A percentile compares a stretch with the other conserved stretches of the same genome.
These are phyloP conservation scores for Gryllus longicercus DNA, from an alignment of 2,888 invertebrate species.

Conservation along the genomic window DNA sequence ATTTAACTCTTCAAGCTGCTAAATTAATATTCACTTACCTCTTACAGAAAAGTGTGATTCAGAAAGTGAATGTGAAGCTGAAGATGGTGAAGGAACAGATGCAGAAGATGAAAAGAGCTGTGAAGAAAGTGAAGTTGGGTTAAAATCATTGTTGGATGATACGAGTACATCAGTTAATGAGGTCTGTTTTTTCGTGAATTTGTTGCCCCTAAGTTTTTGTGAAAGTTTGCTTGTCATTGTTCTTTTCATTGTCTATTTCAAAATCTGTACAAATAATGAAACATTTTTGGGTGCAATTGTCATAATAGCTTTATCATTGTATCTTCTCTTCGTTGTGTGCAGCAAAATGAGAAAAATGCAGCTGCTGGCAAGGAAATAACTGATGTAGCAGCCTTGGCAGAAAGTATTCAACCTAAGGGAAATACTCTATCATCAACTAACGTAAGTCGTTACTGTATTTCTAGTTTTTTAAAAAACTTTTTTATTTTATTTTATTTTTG, in stretches of 20 bases:
- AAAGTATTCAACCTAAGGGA: slow-evolving; percentile 96
- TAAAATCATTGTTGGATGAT: slow-evolving; percentile 58
- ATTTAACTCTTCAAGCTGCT: too few species aligned
- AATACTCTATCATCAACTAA: slow-evolving; percentile 92
- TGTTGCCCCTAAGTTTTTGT: too few species aligned
- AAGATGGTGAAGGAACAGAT: slow-evolving; percentile 44
- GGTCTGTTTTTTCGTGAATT: slow-evolving; percentile 18
- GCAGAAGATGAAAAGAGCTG: slow-evolving; percentile 48
- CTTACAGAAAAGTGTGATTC: slow-evolving; percentile 38
- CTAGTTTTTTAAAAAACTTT: too few species aligned
- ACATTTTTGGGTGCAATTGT: too few species aligned
- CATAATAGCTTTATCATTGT: too few species aligned
- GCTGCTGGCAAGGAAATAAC: slow-evolving; percentile 72
- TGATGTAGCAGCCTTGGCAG: slow-evolving; percentile 89
- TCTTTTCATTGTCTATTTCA: too few species aligned
- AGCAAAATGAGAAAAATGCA: slow-evolving; percentile 49
- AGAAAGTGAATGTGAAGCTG: slow-evolving; percentile 40
- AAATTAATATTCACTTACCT: too few species aligned
- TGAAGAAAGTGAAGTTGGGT: slow-evolving; percentile 52
- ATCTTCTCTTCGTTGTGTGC: not conserved
- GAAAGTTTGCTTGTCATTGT: too few species aligned
- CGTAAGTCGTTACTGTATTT: slow-evolving; percentile 50
- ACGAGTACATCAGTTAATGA: slow-evolving; percentile 37
- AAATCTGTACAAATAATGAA: too few species aligned
- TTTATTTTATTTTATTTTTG: too few species aligned